Base-by-base conservation (phyloP, 1,140 invertebrate species). In the Drosophila burlai region DNA sequence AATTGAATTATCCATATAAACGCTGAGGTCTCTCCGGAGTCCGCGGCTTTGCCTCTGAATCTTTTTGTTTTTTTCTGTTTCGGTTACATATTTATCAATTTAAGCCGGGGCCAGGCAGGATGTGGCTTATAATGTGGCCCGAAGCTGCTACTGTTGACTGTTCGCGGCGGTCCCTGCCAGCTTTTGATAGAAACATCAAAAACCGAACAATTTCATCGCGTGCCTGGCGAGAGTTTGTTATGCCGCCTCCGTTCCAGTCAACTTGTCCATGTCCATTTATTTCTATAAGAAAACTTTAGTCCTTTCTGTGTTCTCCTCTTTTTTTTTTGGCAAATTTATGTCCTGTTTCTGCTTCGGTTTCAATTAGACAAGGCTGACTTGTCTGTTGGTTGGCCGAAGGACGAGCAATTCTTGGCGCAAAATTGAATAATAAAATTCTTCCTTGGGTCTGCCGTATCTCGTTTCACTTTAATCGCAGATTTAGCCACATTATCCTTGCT, bases 1-100 rank as follows among this genome's bases (percentile, higher is more conserved):
- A 90, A 90, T 89, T 90, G 84, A 90, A 90, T 90, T 90, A 89
- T 89, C 85, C 84, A 79, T 90, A 84, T 81, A 87, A 87, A 84
- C 84, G 84, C 52, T 79, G 78, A 68, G 84, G 80, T 83, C 85
- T 76, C 66, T n/a, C 31, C 36, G 36, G 80, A 71, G 46, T 63
- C 59, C 47, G 78, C 24, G 63, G 43, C 18, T 45, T 21, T 45
- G 18, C n/a, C 43, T 52, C 55, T 36, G 54, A 45, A 54, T 60
- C 13, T 43, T 38, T 68, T 62, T 46, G 15, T 72, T 42, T 54
- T 52, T 47, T 31, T 61, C 29, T 47, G 47, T 66, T 47, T 61
- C 36, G 83, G 73, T 77, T 81, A 59, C 59, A 68, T 81, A 64
- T 91, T 90, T 90, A 90, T 90, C 86, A 90, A 90, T 90, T 90